These are phyloP conservation scores for Anniella stebbinsi DNA, from an alignment of 2,797 vertebrate genomes.

Conservation along the genomic window DNA sequence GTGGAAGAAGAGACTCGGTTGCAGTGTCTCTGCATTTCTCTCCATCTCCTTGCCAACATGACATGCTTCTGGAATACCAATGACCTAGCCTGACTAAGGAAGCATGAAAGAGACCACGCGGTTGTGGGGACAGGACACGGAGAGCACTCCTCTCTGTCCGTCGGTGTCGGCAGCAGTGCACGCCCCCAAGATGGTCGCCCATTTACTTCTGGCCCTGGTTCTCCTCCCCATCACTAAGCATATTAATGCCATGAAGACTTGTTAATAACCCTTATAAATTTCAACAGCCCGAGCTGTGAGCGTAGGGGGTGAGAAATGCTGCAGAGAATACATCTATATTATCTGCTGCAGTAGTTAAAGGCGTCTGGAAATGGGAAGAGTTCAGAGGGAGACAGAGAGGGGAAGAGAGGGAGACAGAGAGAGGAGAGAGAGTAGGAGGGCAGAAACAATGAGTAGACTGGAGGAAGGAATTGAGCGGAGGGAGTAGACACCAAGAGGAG, in stretches of 20 bases:
- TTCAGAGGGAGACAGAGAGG: background rate
- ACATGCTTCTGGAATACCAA: slow-evolving; percentile 20
- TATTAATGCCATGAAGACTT: background rate
- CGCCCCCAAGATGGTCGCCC: background rate
- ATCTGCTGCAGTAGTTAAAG: slow-evolving; percentile 11
- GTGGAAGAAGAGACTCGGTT: background rate
- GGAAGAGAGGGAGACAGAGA: background rate
- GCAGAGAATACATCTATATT: background rate
- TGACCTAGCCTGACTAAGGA: background rate
- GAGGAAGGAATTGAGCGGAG: too few relatives aligned
- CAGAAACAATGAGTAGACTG: background rate
- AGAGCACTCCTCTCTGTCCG: background rate
- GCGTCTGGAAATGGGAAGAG: background rate
- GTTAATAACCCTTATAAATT: fast-evolving
- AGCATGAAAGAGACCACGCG: background rate
- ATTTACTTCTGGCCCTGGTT: background rate
- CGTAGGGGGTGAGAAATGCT: fast-evolving
- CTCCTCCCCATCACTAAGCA: slow-evolving; percentile 13
- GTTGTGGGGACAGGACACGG: background rate
- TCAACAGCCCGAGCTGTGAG: background rate
- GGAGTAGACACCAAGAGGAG: background rate
- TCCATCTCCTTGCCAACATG: slow-evolving; percentile 72
- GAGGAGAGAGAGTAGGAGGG: background rate
- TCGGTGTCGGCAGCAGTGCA: background rate
- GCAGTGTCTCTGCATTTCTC: slow-evolving; percentile 57